Evolutionary conservation across 2,797 vertebrate species (phyloP), one percentile per base, ranked within the genome.

Genomic region (Channa striata): DNA sequence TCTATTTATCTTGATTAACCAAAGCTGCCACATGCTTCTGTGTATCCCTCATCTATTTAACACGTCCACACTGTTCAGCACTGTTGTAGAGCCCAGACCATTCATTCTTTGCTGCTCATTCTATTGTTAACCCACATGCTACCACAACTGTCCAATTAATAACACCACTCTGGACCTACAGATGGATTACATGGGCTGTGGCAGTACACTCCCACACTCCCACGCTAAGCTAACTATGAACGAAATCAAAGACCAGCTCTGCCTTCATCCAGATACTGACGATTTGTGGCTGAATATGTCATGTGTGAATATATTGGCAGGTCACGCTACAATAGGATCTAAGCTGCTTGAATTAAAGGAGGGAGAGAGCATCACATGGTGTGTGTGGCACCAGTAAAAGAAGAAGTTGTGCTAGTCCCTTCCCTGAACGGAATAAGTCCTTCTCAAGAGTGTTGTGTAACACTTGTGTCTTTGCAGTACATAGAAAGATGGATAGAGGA

Each of bases 111-210:
- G n/a, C n/a, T 6, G 10, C 40, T 69, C 40, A 12, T 39, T 20
- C 62, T 69, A 30, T 30, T 30, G 25, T 30, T 30, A 30, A 30
- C 25, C 25, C 78, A 16, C 80, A 70, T 76, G 73, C 72, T 8
- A 62, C 64, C 61, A 74, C 9, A 1, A 36, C 44, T 60, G 42
- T 71, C 42, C 47, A 79, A 47, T 83, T 81, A 78, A 78, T 80
- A 79, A 68, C 72, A 61, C 33, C 60, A 54, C 72, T 58, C 19
- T 50, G 50, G 68, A 65, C 54, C 65, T 20, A 36, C 65, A 25
- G 51, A 44, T 61, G 72, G 77, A 77, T 87, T 56, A 74, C 58
- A 67, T 12, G 10, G 58, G 47, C 50, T 68, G 34, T 53, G 72
- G 30, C 61, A 30, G 14, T 39, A 23, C 53, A 62, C 74, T 67